phyloP scores from a whole-genome alignment of 1,140 invertebrate species.

The Drosophila tropicalis region DNA sequence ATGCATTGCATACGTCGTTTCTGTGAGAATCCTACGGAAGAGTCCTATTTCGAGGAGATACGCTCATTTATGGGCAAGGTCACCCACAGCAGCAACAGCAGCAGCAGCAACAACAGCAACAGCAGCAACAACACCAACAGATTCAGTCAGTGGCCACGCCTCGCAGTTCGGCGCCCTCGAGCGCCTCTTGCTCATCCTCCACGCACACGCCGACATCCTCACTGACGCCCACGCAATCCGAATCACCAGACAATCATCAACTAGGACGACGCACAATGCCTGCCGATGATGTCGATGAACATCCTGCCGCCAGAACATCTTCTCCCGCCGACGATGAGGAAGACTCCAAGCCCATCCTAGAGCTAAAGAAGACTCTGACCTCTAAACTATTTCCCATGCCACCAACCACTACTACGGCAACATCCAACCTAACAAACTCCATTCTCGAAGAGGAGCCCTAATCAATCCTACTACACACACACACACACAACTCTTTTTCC shows the following conservation, averaged over 20 bases:
- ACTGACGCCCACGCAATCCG: slow-evolving; percentile 63
- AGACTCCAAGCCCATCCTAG: slow-evolving; percentile 50
- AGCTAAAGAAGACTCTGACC: slow-evolving; percentile 58
- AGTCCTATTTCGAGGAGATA: slow-evolving; percentile 97
- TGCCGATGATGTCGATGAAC: slow-evolving; percentile 5
- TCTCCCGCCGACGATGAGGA: slow-evolving; percentile 34
- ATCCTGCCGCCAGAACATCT: slow-evolving; percentile 11
- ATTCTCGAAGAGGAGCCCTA: slow-evolving; percentile 50
- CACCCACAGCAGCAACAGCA: slow-evolving; percentile 84
- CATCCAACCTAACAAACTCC: slow-evolving; percentile 15
- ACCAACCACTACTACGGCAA: not conserved
- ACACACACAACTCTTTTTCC: slow-evolving; percentile 41
- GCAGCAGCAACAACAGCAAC: slow-evolving; percentile 47
- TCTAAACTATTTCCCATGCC: slow-evolving; percentile 55
- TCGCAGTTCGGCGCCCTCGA: slow-evolving; percentile 59
- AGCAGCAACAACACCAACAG: slow-evolving; percentile 45
- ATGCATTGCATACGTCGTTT: slow-evolving; percentile 81
- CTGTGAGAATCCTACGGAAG: slow-evolving; percentile 85
- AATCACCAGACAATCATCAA: slow-evolving; percentile 40
- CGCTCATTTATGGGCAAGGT: slow-evolving; percentile 97
- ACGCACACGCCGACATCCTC: slow-evolving; percentile 65
- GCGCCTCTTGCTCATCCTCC: slow-evolving; percentile 66
- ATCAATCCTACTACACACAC: slow-evolving; percentile 5
- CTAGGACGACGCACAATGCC: slow-evolving; percentile 25
- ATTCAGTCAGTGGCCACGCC: slow-evolving; percentile 64